phyloP scores from a whole-genome alignment of 2,113 vertebrate species.

The Haemorhous mexicanus region DNA sequence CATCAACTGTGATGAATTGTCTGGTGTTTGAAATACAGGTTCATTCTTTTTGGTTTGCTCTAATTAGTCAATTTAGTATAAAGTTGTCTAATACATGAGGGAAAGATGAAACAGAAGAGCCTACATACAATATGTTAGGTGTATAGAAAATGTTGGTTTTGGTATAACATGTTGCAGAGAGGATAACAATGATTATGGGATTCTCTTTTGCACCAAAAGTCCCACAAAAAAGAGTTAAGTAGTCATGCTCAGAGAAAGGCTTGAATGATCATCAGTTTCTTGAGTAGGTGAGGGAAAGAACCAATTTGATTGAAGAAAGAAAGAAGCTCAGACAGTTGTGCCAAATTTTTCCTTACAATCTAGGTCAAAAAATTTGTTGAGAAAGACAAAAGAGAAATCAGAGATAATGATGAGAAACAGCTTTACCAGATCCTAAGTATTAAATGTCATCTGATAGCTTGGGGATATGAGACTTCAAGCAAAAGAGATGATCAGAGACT shows the following conservation, averaged over 20 bases:
- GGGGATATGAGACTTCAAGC: background rate
- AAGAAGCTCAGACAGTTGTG: background rate
- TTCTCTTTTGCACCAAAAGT: background rate
- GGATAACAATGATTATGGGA: background rate
- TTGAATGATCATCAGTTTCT: background rate
- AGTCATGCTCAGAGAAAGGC: background rate
- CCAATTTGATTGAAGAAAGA: background rate
- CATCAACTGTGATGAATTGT: background rate
- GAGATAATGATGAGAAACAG: background rate
- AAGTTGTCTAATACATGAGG: background rate
- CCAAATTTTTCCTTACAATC: background rate
- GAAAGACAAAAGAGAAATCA: background rate
- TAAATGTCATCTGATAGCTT: background rate
- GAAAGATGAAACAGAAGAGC: background rate
- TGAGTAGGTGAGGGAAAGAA: background rate
- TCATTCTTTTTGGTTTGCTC: background rate
- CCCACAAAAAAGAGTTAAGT: background rate
- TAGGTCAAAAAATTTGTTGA: background rate
- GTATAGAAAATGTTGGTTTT: background rate
- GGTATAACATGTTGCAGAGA: background rate
- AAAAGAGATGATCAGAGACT: background rate
- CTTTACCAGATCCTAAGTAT: background rate
- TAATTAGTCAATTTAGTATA: background rate
- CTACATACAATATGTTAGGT: background rate
- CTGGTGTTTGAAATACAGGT: background rate